These are phyloP conservation scores for Lepidurus packardi DNA, from an alignment of 1,140 invertebrate species.

Conservation along the genomic window DNA sequence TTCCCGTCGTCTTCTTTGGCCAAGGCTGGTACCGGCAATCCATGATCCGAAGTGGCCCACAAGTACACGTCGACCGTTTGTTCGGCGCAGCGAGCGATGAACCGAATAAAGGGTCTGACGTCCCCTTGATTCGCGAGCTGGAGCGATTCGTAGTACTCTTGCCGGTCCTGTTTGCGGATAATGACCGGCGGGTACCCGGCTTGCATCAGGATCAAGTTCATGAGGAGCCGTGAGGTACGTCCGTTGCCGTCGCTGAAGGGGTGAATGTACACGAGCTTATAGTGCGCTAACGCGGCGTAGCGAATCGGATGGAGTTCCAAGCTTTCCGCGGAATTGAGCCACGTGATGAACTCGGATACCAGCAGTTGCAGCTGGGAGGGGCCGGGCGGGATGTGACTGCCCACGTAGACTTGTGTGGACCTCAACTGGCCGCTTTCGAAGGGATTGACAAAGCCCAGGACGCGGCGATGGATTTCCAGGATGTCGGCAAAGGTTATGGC, in stretches of 20 bases:
- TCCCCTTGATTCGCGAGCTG: conserved; percentile 88
- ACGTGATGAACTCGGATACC: conserved; percentile 82
- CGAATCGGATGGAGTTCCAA: conserved; percentile 72
- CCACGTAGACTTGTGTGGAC: conserved; percentile 84
- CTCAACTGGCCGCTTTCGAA: conserved; percentile 74
- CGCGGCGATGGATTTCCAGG: conserved; percentile 83
- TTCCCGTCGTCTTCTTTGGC: conserved; percentile 36
- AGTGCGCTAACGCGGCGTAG: conserved; percentile 67
- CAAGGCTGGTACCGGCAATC: conserved; percentile 49
- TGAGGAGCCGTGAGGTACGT: conserved; percentile 83
- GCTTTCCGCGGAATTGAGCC: conserved; percentile 83
- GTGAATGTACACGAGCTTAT: conserved; percentile 93
- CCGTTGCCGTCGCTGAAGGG: conserved; percentile 92
- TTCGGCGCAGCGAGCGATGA: conserved; percentile 90
- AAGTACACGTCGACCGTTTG: conserved; percentile 87
- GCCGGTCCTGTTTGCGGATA: conserved; percentile 81
- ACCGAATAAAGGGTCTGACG: conserved; percentile 85
- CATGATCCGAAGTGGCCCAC: conserved; percentile 63
- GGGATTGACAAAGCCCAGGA: conserved; percentile 89
- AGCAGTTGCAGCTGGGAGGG: conserved; percentile 69
- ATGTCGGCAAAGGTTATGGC: conserved; percentile 76
- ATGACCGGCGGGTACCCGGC: conserved; percentile 96
- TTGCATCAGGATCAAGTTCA: conserved; percentile 97
- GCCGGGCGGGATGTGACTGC: conserved; percentile 79
- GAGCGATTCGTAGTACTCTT: conserved; percentile 72